Evolutionary conservation across 2,888 invertebrate genomes (phyloP).

Genomic region (Pseudococcus jackbeardsleyi): DNA sequence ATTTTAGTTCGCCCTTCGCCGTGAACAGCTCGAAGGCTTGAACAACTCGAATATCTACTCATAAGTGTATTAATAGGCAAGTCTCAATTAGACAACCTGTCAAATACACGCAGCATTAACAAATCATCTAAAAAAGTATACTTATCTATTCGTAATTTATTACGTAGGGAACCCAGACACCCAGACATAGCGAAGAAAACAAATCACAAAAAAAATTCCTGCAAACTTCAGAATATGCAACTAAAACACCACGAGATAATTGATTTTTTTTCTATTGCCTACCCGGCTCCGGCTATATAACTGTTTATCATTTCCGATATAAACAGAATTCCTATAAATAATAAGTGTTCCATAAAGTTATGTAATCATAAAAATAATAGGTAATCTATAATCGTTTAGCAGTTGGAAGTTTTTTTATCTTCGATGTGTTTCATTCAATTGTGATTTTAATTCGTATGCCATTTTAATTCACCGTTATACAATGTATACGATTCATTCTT

Average conservation of each 20-base stretch:
- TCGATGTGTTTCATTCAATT: background rate
- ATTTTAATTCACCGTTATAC: background rate
- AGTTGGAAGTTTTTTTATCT: background rate
- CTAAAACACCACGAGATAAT: background rate
- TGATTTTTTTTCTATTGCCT: background rate
- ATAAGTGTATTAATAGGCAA: no score
- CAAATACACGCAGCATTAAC: no score
- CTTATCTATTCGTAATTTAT: no score
- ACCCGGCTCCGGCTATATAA: background rate
- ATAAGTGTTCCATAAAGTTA: background rate
- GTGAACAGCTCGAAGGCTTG: no score
- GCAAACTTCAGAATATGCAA: background rate
- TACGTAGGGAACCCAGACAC: no score
- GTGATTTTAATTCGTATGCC: background rate
- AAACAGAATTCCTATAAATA: conserved; percentile 30
- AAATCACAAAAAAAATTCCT: background rate
- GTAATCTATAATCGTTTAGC: background rate
- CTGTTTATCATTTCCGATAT: conserved; percentile 38
- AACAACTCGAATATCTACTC: no score
- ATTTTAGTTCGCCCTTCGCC: no score
- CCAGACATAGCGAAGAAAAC: no score
- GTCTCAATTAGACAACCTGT: no score
- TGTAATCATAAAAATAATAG: background rate
- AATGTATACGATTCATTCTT: background rate
- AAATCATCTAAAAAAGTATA: no score